Base-by-base conservation (phyloP, 2,113 vertebrate genomes). In the Strix aluco region DNA sequence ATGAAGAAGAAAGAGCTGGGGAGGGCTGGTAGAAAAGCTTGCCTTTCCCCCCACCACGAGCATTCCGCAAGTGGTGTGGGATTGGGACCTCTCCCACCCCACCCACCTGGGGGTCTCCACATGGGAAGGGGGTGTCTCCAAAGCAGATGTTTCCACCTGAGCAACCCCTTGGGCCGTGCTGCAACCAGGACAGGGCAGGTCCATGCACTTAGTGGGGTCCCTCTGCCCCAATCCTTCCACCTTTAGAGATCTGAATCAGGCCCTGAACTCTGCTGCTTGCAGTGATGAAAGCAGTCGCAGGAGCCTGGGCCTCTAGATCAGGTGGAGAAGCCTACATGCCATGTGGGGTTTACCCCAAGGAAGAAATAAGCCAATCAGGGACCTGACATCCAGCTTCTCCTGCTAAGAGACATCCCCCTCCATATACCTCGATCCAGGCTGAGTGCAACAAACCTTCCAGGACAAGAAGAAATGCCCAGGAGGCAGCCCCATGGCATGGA, bases 61-160 rank as follows among this genome's bases (percentile, higher is more conserved):
- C 0, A 2, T 5, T 16, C 81, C 15, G 18, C 2, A 0, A 8
- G 42, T 9, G 18, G 3, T 0, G 4, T 10, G 36, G 44, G 36
- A 3, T 0, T 5, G 18, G 23, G 32, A 75, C 14, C 14, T n/a
- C 49, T 44, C 49, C 87, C 47, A 55, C 11, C 67, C 47, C 75
- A 22, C 26, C 70, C 9, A 5, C 22, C 19, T 0, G 0, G 7
- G 20, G 11, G 21, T 18, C 1, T 0, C 10, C 29, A 15, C 34
- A 1, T 47, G 5, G 52, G 5, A 7, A 27, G 70, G 34, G 54
- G 20, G 14, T 11, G 26, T 85, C 59, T 40, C 57, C 36, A 9
- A 1, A 8, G 54, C 40, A 84, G 30, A 25, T 0, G 3, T 40
- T 17, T 79, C 25, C 55, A 42, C 17, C 73, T 16, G n/a, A 54